phyloP scores from a whole-genome alignment of 2,888 invertebrate genomes.

The Danaus chrysippus region DNA sequence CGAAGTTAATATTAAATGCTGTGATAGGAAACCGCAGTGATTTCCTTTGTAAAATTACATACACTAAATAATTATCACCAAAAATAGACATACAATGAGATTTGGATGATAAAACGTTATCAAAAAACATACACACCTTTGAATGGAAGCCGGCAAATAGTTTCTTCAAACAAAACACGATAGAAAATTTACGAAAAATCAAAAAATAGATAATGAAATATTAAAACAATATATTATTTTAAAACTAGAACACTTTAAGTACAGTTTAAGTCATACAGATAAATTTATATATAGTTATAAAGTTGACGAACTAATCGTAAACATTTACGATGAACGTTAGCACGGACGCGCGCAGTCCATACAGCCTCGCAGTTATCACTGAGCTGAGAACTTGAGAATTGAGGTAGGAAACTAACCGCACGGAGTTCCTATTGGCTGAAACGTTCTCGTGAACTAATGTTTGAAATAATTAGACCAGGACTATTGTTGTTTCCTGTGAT shows the following conservation, averaged over 20 bases:
- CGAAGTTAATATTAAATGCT: neutral
- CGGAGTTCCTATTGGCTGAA: conserved; percentile 48
- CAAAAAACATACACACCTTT: conserved; percentile 60
- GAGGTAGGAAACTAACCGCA: conserved; percentile 34
- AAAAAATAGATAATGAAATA: conserved; percentile 14
- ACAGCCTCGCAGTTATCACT: conserved; percentile 62
- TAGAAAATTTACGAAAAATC: conserved; percentile 35
- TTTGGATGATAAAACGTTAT: conserved; percentile 26
- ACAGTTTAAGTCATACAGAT: conserved; percentile 20
- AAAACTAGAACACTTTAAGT: conserved; percentile 44
- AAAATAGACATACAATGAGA: neutral
- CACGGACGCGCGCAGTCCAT: conserved; percentile 61
- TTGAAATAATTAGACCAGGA: conserved; percentile 22
- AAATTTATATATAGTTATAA: conserved; percentile 37
- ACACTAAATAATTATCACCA: too few relatives aligned
- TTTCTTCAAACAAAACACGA: conserved; percentile 52
- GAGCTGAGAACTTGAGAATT: conserved; percentile 37
- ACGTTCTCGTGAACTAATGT: conserved; percentile 43
- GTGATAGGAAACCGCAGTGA: conserved; percentile 3
- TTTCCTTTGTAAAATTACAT: neutral
- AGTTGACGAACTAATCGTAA: conserved; percentile 64
- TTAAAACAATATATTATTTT: conserved; percentile 32
- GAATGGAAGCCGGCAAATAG: conserved; percentile 52
- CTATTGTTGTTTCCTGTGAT: conserved; percentile 18
- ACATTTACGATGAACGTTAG: conserved; percentile 57